A percentile compares a stretch with the other conserved stretches of the same genome.
Conservation (phyloP, 2,797 vertebrate genomes). For the Acrossocheilus fasciatus region DNA sequence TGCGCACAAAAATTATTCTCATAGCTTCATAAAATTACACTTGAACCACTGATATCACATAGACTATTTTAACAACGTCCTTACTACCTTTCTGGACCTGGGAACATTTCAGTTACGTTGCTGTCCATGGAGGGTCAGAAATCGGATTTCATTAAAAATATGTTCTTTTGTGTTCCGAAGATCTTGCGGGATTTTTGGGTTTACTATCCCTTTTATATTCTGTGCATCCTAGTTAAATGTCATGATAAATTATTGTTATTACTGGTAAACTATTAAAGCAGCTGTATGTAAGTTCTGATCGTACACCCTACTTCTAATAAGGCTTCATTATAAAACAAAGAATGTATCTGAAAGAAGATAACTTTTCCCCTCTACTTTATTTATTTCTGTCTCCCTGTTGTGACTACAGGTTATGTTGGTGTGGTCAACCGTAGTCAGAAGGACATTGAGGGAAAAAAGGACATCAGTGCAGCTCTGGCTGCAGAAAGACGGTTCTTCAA, state of each 20-base stretch:
- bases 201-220: background rate
- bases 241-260: background rate
- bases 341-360: background rate
- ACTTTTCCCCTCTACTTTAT: slow-evolving; percentile 3
- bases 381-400: background rate
- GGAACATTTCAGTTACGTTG: no score
- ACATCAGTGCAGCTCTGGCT: slow-evolving; percentile 81
- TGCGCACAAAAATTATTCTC: no score
- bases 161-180: no score
- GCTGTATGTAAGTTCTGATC: background rate
- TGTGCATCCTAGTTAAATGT: background rate
- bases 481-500: slow-evolving; percentile 85
- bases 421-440: slow-evolving; percentile 89
- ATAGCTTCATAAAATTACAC: no score
- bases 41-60: no score
- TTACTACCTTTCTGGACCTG: no score
- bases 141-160: no score
- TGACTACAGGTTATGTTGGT: slow-evolving; percentile 83
- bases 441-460: slow-evolving; percentile 87
- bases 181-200: no score
- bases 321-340: background rate
- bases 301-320: background rate
- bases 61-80: no score
- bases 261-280: background rate
- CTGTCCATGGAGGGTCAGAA: no score